Evolutionary conservation across 2,113 vertebrate genomes (phyloP), one percentile per base, ranked within the genome.

Genomic region (Gymnobelideus leadbeateri): DNA sequence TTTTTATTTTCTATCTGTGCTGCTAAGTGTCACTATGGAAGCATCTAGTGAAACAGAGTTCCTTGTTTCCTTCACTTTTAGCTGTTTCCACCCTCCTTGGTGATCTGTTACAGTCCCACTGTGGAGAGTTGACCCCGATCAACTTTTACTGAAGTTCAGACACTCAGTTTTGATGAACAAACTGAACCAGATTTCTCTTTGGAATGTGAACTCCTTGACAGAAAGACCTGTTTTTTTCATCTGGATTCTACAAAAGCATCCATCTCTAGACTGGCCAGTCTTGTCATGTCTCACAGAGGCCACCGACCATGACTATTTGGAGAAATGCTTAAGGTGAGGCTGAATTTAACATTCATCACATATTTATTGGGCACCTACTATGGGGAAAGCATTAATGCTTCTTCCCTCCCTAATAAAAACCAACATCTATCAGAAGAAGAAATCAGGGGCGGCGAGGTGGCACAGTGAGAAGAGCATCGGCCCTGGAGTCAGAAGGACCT

Each of bases 41-140:
- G 95, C 8, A 0, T 77, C 54, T 84, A 91, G 49, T 54, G 91
- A 16, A 52, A 50, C 50, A 0, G 10, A 92, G 8, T 2, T 92
- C 12, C n/a, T 51, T 19, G 43, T 11, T 31, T 37, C 16, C 0
- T 23, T 28, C 90, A 84, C 61, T 84, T 25, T 55, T 43, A 3
- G 49, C 53, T 54, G 57, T 19, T 51, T 77, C 90, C 89, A 54
- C 57, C 25, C 23, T 90, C 43, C 47, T 43, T 54, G 37, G 6
- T 90, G 91, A 90, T 90, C 53, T 96, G 96, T 93, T 84, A 51
- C 93, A 94, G 97, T 96, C 91, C 91, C 92, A 92, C 91, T 11
- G 54, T 37, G 91, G 96, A 97, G 97, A 89, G 96, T 43, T 3
- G 95, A 51, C 28, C 93, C 51, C 95, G 96, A 25, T 93, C 95